These are phyloP conservation scores for Drosophila orosa DNA, from an alignment of 1,140 invertebrate genomes.

Conservation along the genomic window DNA sequence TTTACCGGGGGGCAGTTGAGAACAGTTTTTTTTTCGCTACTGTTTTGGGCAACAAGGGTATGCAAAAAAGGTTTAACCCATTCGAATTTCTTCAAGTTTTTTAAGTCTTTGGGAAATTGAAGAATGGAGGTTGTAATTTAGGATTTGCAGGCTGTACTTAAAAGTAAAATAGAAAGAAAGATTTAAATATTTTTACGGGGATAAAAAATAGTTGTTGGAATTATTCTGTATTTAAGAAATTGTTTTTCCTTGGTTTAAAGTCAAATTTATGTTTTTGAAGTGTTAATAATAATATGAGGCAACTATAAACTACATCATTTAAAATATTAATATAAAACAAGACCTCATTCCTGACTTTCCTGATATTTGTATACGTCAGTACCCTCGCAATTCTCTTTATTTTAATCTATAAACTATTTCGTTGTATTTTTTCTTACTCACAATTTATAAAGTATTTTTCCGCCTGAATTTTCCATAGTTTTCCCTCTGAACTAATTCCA, in stretches of 20 bases:
- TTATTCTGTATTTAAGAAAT: neutral
- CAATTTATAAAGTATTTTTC: conserved; percentile 10
- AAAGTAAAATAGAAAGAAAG: no score
- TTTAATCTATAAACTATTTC: neutral
- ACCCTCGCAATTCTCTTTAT: neutral
- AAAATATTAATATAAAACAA: neutral
- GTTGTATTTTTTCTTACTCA: neutral
- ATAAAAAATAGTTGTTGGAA: neutral
- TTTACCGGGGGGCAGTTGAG: conserved; percentile 64
- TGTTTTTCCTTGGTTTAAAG: no score
- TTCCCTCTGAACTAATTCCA: conserved; percentile 22
- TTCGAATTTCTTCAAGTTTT: conserved; percentile 3
- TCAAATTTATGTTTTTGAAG: no score
- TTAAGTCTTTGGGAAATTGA: neutral
- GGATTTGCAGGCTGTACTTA: conserved; percentile 37
- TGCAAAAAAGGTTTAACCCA: conserved; percentile 54
- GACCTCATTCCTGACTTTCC: neutral
- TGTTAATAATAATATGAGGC: no score
- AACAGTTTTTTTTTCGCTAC: conserved; percentile 52
- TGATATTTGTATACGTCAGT: neutral
- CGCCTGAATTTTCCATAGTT: neutral
- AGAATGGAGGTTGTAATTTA: conserved; percentile 17
- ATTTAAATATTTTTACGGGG: neutral
- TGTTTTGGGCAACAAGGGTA: conserved; percentile 45
- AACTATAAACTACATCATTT: no score